Evolutionary conservation across 2,888 invertebrate species (phyloP).

Genomic region (Frankliniella intonsa): DNA sequence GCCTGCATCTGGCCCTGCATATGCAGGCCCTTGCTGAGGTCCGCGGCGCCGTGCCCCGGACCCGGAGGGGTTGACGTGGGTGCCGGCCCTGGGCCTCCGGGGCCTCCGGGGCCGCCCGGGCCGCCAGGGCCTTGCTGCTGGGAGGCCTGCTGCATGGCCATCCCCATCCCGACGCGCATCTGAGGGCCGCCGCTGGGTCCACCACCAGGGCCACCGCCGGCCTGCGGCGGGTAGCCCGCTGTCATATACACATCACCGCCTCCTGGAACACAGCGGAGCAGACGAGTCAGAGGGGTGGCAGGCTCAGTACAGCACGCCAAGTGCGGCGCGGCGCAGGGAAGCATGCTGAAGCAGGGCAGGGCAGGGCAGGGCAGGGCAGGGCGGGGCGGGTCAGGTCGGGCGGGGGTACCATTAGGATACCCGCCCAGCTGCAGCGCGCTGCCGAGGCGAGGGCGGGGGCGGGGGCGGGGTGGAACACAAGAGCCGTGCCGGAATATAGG

Average conservation of each 20-base stretch:
- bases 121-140: slow-evolving; percentile 2
- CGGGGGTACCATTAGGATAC: too few species aligned
- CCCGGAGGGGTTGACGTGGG: background rate
- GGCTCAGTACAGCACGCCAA: background rate
- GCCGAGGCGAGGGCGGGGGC: too few species aligned
- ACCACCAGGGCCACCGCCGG: background rate
- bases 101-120: background rate
- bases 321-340: background rate
- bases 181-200: slow-evolving; percentile 13
- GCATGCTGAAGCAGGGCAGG: background rate
- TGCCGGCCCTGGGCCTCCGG: background rate
- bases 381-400: too few species aligned
- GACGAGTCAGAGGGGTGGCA: background rate
- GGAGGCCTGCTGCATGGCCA: background rate
- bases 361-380: too few species aligned
- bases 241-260: slow-evolving; percentile 16
- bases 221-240: background rate
- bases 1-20: slow-evolving; percentile 5
- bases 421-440: too few species aligned
- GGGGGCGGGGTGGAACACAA: slow-evolving; percentile 28
- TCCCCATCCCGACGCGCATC: background rate
- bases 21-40: slow-evolving; percentile 12
- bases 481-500: slow-evolving; percentile 21
- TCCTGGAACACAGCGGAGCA: background rate
- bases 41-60: background rate